Percentiles rank a stretch among this genome's conserved stretches.
Evolutionary conservation across 2,888 invertebrate species (phyloP).

Genomic region (Nomada hirtipes): DNA sequence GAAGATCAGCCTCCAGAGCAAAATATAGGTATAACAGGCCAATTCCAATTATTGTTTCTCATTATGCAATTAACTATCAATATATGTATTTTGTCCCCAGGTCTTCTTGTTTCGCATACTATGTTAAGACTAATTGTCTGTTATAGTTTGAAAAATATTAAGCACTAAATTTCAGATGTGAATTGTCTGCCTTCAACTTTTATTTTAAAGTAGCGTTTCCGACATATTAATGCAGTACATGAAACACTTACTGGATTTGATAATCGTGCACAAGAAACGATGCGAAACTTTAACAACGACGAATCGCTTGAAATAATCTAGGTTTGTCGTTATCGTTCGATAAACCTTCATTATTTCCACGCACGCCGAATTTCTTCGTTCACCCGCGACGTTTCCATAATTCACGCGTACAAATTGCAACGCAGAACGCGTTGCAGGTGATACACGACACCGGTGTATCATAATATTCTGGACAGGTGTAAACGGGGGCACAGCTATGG

Average conservation of each 20-base stretch:
- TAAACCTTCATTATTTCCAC: not conserved
- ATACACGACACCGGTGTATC: slow-evolving; percentile 10
- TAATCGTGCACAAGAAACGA: not conserved
- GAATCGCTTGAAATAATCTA: not conserved
- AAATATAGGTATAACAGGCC: not conserved
- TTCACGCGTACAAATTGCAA: not conserved
- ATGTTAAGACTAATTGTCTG: no score
- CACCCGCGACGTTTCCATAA: not conserved
- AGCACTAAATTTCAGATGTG: no score
- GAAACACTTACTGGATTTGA: not conserved
- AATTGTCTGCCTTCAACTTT: no score
- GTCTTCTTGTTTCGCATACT: no score
- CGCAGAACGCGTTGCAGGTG: not conserved
- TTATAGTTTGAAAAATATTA: no score
- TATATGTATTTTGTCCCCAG: not conserved
- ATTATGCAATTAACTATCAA: not conserved
- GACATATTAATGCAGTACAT: no score
- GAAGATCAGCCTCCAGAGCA: slow-evolving; percentile 8
- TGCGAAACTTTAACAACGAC: not conserved
- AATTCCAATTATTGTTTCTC: not conserved
- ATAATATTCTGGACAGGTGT: slow-evolving; percentile 33
- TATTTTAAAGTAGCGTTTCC: no score
- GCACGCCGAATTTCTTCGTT: not conserved
- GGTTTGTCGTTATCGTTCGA: not conserved
- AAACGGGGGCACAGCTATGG: slow-evolving; percentile 12